phyloP scores from a whole-genome alignment of 2,797 vertebrate genomes.

The Eidolon dupreanum region DNA sequence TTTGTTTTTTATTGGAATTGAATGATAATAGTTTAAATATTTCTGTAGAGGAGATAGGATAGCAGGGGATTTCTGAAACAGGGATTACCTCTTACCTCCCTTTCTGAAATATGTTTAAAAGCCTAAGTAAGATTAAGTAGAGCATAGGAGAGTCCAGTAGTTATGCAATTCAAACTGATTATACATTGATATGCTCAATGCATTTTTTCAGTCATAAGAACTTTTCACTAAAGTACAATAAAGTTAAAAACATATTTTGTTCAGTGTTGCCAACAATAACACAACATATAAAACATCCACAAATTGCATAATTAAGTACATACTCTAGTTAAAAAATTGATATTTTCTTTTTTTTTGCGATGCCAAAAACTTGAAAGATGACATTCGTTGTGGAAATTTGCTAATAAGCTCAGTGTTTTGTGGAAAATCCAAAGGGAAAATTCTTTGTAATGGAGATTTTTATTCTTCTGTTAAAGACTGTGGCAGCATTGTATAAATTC shows the following conservation, averaged over 20 bases:
- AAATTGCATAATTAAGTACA: neutral
- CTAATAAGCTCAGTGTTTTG: neutral
- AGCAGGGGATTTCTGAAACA: neutral
- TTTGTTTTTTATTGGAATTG: neutral
- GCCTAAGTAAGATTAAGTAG: neutral
- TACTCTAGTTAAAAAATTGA: neutral
- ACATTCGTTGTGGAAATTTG: neutral
- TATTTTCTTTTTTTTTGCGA: neutral
- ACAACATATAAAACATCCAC: neutral
- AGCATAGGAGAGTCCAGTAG: neutral
- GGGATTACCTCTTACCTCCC: neutral
- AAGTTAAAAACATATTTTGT: neutral
- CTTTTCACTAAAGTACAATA: neutral
- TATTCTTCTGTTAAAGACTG: slow-evolving; percentile 40
- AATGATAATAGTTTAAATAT: neutral
- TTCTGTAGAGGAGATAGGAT: neutral
- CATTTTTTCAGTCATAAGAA: neutral
- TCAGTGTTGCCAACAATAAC: neutral
- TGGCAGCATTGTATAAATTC: slow-evolving; percentile 55
- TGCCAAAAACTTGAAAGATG: neutral
- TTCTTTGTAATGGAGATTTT: slow-evolving; percentile 44
- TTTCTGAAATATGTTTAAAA: neutral
- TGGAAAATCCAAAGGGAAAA: slow-evolving; percentile 22
- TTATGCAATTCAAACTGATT: neutral
- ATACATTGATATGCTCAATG: neutral